Evolutionary conservation across 1,140 invertebrate genomes (phyloP).

Genomic region (Aradophagus sp.): DNA sequence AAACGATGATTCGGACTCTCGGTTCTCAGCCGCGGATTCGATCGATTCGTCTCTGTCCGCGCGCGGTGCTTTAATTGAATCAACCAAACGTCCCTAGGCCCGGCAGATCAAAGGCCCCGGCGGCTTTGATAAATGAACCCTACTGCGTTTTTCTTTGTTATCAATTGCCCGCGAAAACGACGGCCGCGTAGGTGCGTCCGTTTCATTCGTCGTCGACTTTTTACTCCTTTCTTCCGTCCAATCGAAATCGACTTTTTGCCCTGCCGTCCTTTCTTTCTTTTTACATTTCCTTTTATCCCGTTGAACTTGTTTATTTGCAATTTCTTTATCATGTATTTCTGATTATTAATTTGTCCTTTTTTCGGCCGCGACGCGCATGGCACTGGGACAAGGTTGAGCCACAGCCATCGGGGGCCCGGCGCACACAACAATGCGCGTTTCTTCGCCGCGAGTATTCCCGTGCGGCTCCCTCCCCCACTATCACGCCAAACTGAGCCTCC

Average conservation of each 20-base stretch:
- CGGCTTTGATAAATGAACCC: constrained; percentile 34
- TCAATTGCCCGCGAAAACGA: constrained; percentile 23
- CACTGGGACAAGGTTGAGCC: constrained; percentile 74
- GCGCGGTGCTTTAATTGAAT: constrained; percentile 32
- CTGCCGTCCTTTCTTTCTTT: too few species aligned
- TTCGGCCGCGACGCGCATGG: constrained; percentile 53
- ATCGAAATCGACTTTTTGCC: too few species aligned
- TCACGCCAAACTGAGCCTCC: constrained; percentile 56
- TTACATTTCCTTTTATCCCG: too few species aligned
- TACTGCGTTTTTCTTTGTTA: constrained; percentile 21
- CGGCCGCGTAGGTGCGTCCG: constrained; percentile 19
- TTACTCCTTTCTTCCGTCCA: too few species aligned
- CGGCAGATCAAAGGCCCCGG: constrained; percentile 4
- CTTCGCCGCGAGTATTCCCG: constrained; percentile 63
- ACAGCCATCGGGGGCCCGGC: constrained; percentile 70
- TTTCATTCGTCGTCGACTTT: too few species aligned
- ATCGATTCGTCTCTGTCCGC: constrained; percentile 15
- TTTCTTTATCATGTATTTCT: too few species aligned
- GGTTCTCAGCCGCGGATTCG: constrained; percentile 24
- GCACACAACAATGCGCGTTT: constrained; percentile 69
- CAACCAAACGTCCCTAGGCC: constrained; percentile 25
- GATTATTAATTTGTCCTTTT: too few species aligned
- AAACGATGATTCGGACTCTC: too few species aligned
- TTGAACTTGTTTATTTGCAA: too few species aligned
- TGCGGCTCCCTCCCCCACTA: constrained; percentile 54